Evolutionary conservation across 2,797 vertebrate genomes (phyloP).

Genomic region (Lindbergichthys nudifrons): DNA sequence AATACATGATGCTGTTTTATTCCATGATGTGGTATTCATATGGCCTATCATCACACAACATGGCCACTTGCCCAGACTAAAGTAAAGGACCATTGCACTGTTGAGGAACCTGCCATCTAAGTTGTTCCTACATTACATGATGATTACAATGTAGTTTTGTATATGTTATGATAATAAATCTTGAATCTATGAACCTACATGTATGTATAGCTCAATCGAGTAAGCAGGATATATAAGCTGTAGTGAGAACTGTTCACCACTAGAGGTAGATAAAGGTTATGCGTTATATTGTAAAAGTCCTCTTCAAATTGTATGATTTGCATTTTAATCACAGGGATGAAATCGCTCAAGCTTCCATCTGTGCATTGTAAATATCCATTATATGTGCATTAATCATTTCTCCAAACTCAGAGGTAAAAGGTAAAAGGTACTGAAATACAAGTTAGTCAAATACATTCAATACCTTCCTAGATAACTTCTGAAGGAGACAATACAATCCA

Average conservation of each 20-base stretch:
- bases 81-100: background rate
- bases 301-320: background rate
- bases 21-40: slow-evolving; percentile 10
- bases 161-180: too few species aligned
- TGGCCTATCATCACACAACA: slow-evolving; percentile 5
- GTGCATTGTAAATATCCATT: background rate
- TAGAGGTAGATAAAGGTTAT: slow-evolving; percentile 34
- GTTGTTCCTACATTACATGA: too few species aligned
- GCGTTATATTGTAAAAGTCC: background rate
- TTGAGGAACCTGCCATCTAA: too few species aligned
- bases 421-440: background rate
- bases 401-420: background rate
- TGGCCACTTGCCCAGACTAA: slow-evolving; percentile 5
- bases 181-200: too few species aligned
- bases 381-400: background rate
- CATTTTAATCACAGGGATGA: too few species aligned
- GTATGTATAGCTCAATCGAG: background rate
- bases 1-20: slow-evolving; percentile 5
- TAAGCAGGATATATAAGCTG: slow-evolving; percentile 13
- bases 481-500: background rate
- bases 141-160: too few species aligned
- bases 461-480: background rate
- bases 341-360: background rate
- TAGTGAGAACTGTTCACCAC: slow-evolving; percentile 33
- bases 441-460: background rate